Percentiles rank a stretch among this genome's conserved stretches.
phyloP scores from a whole-genome alignment of 2,113 vertebrate species.

The Ammospiza nelsoni region DNA sequence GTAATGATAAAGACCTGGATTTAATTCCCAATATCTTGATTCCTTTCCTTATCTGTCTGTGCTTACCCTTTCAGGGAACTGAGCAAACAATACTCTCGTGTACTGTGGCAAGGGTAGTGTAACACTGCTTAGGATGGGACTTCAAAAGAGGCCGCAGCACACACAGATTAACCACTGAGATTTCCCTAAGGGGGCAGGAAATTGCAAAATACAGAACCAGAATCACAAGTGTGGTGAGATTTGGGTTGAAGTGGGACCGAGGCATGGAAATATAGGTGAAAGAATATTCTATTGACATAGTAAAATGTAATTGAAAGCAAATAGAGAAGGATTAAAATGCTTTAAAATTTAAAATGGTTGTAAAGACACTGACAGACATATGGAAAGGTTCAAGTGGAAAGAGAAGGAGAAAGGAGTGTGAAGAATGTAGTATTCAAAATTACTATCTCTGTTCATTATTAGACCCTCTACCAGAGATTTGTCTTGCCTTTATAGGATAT shows the following conservation, averaged over 20 bases:
- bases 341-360: not conserved
- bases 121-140: not conserved
- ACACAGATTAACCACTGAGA: not conserved
- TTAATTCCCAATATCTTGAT: constrained; percentile 53
- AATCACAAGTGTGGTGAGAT: not conserved
- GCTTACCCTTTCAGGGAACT: not conserved
- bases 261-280: not conserved
- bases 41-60: not conserved
- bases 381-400: not conserved
- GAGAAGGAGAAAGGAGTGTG: not conserved
- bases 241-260: not conserved
- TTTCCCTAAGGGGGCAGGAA: not conserved
- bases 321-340: not conserved
- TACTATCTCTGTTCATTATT: rapidly evolving
- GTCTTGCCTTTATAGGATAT: not conserved
- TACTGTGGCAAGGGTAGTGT: not conserved
- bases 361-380: not conserved
- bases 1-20: constrained; percentile 40
- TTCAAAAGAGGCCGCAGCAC: not conserved
- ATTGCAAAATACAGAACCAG: not conserved
- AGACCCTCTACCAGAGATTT: not conserved
- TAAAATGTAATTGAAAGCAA: not conserved
- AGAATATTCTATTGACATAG: not conserved
- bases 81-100: not conserved
- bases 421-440: not conserved